Percentiles rank a stretch among this genome's conserved stretches.
These are phyloP conservation scores for Protonemura montana DNA, from an alignment of 2,888 invertebrate genomes.

Conservation along the genomic window DNA sequence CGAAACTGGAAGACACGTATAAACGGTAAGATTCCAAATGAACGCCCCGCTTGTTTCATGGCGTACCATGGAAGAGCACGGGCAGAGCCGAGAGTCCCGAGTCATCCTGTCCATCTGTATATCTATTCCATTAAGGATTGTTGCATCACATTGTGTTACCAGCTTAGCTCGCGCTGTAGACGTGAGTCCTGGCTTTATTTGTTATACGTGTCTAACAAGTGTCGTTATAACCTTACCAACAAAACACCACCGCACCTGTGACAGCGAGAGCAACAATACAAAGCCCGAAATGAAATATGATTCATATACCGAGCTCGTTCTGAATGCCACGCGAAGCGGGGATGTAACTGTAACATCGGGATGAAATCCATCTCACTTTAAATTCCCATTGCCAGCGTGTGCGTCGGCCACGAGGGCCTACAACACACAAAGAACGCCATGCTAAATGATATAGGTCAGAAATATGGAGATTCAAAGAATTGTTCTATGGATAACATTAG, in stretches of 20 bases:
- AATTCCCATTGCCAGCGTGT: not conserved
- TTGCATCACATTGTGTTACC: constrained; percentile 16
- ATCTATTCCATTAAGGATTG: constrained; percentile 13
- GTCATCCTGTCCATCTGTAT: not conserved
- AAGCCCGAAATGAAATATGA: constrained; percentile 38
- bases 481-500: constrained; percentile 20
- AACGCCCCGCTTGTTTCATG: not conserved
- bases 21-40: not conserved
- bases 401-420: not conserved
- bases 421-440: constrained; percentile 31
- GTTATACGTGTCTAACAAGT: constrained; percentile 17
- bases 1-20: not conserved
- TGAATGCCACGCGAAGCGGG: not conserved
- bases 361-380: constrained; percentile 30
- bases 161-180: constrained; percentile 13
- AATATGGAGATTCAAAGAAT: constrained; percentile 38
- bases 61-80: not conserved
- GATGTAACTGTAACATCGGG: not conserved
- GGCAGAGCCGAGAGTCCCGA: not conserved
- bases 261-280: constrained; percentile 3
- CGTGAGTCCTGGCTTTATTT: constrained; percentile 15
- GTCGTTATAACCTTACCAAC: constrained; percentile 15
- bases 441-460: constrained; percentile 40
- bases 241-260: constrained; percentile 30
- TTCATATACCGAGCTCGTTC: constrained; percentile 5